Conservation (phyloP, 2,888 invertebrate species). For the Drosophila subsilvestris region DNA sequence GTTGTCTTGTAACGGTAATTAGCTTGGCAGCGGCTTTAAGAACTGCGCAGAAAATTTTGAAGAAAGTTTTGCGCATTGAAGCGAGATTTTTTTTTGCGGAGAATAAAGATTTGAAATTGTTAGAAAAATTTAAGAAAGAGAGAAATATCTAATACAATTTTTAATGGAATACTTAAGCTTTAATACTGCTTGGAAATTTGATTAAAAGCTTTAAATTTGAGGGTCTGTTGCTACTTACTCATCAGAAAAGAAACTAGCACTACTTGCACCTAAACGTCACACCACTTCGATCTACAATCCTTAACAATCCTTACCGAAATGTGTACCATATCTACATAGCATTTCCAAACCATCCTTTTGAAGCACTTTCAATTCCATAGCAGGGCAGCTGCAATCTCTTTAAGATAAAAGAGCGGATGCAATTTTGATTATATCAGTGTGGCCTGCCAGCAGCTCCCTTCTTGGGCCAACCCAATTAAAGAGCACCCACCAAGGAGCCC, state of each 20-base stretch:
- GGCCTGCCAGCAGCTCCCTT: slow-evolving; percentile 9
- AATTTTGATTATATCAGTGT: slow-evolving; percentile 39
- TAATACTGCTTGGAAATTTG: too few relatives aligned
- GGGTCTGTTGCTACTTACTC: too few relatives aligned
- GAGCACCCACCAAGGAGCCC: not conserved
- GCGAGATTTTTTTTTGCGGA: not conserved
- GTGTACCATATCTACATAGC: too few relatives aligned
- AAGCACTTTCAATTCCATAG: not conserved
- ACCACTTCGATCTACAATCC: too few relatives aligned
- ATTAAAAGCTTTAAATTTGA: too few relatives aligned
- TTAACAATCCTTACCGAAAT: too few relatives aligned
- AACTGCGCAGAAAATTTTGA: slow-evolving; percentile 11
- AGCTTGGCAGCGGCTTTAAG: slow-evolving; percentile 33
- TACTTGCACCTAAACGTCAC: too few relatives aligned
- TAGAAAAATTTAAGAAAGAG: too few relatives aligned
- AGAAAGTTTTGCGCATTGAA: not conserved
- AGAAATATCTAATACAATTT: too few relatives aligned
- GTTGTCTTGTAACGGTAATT: slow-evolving; percentile 64
- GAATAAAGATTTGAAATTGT: not conserved
- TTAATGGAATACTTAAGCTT: too few relatives aligned
- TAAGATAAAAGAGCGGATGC: slow-evolving; percentile 34
- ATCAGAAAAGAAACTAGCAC: too few relatives aligned
- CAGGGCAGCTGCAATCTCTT: slow-evolving; percentile 34
- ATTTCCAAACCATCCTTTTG: not conserved
- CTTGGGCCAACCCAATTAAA: slow-evolving; percentile 52